Evolutionary conservation across 2,113 vertebrate genomes (phyloP).

Genomic region (Pygoscelis antarcticus): DNA sequence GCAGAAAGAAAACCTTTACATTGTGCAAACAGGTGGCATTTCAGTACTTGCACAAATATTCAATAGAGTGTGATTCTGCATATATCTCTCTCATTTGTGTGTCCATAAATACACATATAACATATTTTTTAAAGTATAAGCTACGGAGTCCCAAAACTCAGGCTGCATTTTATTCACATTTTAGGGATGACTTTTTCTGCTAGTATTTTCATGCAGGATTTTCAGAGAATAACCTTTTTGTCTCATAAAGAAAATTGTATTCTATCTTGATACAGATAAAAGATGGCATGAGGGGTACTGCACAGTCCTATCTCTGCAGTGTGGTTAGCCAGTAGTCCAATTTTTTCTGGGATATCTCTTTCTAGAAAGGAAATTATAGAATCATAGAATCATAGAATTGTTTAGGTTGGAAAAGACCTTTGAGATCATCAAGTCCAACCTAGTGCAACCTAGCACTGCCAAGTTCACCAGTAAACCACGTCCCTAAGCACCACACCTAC

Average conservation of each 20-base stretch:
- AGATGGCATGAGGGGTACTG: not conserved
- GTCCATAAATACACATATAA: not conserved
- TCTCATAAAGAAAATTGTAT: not conserved
- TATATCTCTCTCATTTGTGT: not conserved
- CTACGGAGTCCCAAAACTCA: not conserved
- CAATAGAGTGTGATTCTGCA: not conserved
- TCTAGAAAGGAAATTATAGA: not conserved
- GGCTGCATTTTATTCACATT: not conserved
- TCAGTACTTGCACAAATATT: not conserved
- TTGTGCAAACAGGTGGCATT: not conserved
- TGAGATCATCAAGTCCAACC: not conserved
- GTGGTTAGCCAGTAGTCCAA: not conserved
- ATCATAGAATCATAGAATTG: not conserved
- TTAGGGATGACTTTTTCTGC: not conserved
- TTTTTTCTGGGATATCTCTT: not conserved
- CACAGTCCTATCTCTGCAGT: not conserved
- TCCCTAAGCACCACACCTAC: no score
- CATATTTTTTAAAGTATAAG: not conserved
- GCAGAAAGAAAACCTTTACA: not conserved
- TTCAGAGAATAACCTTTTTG: not conserved
- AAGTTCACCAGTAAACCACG: not conserved
- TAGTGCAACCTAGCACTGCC: rapidly evolving
- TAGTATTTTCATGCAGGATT: not conserved
- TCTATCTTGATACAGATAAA: not conserved
- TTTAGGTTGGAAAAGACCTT: not conserved